Conservation (phyloP, 2,113 vertebrate species). For the Nerophis ophidion region DNA sequence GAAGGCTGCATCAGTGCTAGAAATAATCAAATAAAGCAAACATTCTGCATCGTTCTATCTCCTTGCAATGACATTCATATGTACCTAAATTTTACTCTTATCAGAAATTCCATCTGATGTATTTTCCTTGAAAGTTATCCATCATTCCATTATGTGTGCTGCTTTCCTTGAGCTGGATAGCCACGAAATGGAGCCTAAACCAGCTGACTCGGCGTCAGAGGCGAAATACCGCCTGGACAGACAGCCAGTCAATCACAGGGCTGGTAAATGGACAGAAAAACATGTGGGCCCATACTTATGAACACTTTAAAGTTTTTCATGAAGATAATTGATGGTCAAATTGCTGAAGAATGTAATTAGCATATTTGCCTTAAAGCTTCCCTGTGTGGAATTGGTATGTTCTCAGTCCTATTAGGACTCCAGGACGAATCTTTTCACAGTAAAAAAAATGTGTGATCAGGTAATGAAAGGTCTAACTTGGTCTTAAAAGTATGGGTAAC, state of each 20-base stretch:
- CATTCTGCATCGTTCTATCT: slow-evolving; percentile 1
- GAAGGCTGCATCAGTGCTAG: slow-evolving; percentile 13
- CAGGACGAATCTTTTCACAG: no score
- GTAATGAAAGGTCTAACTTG: no score
- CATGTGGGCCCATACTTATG: neutral
- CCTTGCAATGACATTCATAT: neutral
- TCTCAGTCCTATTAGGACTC: no score
- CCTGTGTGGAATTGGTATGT: no score
- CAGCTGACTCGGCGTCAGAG: neutral
- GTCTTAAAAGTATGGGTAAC: no score
- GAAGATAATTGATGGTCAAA: no score
- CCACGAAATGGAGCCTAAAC: neutral
- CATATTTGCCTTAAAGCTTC: no score
- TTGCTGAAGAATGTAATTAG: no score
- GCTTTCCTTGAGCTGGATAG: no score
- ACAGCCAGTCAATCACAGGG: neutral
- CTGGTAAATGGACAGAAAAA: neutral
- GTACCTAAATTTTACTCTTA: neutral
- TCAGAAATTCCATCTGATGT: neutral
- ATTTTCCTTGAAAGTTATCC: neutral
- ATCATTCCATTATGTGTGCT: neutral
- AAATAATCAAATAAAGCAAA: neutral
- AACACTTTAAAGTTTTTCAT: neutral
- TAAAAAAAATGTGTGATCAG: no score
- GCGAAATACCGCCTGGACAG: neutral